Evolutionary conservation across 1,140 invertebrate species (phyloP), one percentile per base, ranked within the genome.

Genomic region (Brachionus calyciflorus): DNA sequence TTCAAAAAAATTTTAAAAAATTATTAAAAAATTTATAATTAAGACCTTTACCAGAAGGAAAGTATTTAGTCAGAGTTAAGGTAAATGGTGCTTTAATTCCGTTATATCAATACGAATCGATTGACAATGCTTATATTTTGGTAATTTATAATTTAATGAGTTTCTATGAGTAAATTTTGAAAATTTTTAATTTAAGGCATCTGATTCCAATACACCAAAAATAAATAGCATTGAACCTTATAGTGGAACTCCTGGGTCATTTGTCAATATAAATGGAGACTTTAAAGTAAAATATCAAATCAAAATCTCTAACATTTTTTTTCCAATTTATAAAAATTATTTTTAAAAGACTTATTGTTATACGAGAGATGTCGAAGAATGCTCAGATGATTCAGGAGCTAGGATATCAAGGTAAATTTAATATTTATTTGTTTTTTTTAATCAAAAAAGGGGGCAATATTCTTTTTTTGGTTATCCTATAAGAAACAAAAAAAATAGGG

Each of bases 181-280:
- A 37, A 78, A 77, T 21, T 81, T 81, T 24, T 24, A 37, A 12
- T 26, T 33, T 33, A 60, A 60, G 55, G 63, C 48, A 28, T 81
- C 80, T 28, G 44, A 44, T 26, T n/a, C 28, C n/a, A 65, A 44
- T 65, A 80, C 82, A n/a, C 80, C 82, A 3, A 63, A 24, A 3
- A 65, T 82, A 3, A 78, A 51, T 3, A 12, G 49, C 3, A 53
- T 81, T 12, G 79, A 37, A 44, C 76, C 53, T 9, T 76, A 33
- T 14, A 65, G 78, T 10, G 80, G 78, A 10, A 79, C 79, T 4
- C 55, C 77, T 0, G 21, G 33, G 7, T 79, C 80, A 48, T 60
- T 40, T 5, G 53, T 82, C 17, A 77, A 77, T 0, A 33, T 81
- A 3, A 24, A n/a, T 40, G 82, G 82, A 9, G 24, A 48, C 33